A percentile compares a stretch with the other conserved stretches of the same genome.
Conservation (phyloP, 2,888 invertebrate genomes). For the Lasioglossum zephyrum region DNA sequence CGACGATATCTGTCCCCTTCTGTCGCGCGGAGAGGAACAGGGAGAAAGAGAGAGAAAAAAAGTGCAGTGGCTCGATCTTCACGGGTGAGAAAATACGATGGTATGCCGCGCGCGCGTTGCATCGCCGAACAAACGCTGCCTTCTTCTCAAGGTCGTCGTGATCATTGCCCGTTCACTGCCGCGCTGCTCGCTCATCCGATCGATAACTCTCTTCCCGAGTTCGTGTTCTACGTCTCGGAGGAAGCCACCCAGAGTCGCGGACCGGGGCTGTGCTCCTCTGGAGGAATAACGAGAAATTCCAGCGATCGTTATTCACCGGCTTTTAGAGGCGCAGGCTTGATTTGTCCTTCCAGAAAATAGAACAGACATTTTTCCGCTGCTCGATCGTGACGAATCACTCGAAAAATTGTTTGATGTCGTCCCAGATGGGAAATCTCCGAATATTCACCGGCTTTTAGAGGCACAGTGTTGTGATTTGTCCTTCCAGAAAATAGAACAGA, state of each 20-base stretch:
- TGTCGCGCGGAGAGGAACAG: not conserved
- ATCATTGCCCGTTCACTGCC: conserved; percentile 61
- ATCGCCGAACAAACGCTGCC: conserved; percentile 64
- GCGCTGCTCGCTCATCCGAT: conserved; percentile 54
- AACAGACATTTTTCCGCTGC: not conserved
- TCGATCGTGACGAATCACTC: conserved; percentile 15
- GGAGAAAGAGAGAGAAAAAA: conserved; percentile 30
- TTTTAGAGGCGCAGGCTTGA: conserved; percentile 21
- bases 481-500: not conserved
- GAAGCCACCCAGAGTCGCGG: conserved; percentile 32
- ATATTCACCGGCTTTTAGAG: conserved; percentile 36
- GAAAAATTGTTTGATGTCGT: not conserved
- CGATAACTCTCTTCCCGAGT: conserved; percentile 46
- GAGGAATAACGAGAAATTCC: conserved; percentile 46
- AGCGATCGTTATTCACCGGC: conserved; percentile 29
- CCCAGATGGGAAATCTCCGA: conserved; percentile 32
- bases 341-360: too few relatives aligned
- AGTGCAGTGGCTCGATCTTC: conserved; percentile 54
- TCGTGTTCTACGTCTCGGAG: conserved; percentile 33
- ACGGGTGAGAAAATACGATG: conserved; percentile 71
- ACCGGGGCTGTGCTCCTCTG: conserved; percentile 5
- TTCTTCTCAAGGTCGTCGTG: conserved; percentile 68
- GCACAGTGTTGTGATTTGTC: not conserved
- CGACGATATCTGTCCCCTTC: not conserved
- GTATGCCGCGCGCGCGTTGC: conserved; percentile 57